These are phyloP conservation scores for Entelurus aequoreus DNA, from an alignment of 2,113 vertebrate species.

Conservation along the genomic window DNA sequence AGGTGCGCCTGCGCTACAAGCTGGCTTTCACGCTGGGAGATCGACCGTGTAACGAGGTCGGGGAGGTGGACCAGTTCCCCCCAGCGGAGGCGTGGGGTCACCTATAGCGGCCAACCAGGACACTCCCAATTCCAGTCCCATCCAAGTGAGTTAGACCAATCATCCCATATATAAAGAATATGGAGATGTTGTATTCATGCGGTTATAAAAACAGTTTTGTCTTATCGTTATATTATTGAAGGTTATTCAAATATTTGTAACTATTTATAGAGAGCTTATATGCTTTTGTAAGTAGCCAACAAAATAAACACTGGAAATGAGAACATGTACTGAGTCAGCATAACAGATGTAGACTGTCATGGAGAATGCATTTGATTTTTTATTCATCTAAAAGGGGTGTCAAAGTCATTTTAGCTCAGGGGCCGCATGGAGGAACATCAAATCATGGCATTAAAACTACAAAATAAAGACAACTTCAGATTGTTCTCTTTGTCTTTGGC, in stretches of 20 bases:
- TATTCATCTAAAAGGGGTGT: no score
- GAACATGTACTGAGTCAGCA: not conserved
- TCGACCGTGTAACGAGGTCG: conserved; percentile 80
- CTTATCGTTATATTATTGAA: conserved; percentile 11
- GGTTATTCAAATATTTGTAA: not conserved
- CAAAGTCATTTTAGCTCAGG: no score
- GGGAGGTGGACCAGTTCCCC: conserved; percentile 92
- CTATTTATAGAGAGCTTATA: conserved; percentile 13
- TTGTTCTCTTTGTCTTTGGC: no score
- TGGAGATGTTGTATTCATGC: conserved; percentile 2
- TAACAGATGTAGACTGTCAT: no score
- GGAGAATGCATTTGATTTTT: no score
- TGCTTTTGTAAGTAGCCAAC: conserved; percentile 18
- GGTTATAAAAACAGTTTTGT: conserved; percentile 6
- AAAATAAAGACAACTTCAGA: no score
- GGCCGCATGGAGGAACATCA: no score
- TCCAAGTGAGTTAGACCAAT: not conserved
- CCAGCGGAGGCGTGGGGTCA: conserved; percentile 84
- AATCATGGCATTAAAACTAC: no score
- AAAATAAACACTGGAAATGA: conserved; percentile 11
- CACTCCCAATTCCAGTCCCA: not conserved
- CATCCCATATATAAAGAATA: not conserved
- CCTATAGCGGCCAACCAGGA: conserved; percentile 72
- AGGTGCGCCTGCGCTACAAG: conserved; percentile 89
- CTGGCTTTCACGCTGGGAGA: conserved; percentile 86